These are phyloP conservation scores for Sinelater perroti DNA, from an alignment of 2,888 invertebrate species.

Conservation along the genomic window DNA sequence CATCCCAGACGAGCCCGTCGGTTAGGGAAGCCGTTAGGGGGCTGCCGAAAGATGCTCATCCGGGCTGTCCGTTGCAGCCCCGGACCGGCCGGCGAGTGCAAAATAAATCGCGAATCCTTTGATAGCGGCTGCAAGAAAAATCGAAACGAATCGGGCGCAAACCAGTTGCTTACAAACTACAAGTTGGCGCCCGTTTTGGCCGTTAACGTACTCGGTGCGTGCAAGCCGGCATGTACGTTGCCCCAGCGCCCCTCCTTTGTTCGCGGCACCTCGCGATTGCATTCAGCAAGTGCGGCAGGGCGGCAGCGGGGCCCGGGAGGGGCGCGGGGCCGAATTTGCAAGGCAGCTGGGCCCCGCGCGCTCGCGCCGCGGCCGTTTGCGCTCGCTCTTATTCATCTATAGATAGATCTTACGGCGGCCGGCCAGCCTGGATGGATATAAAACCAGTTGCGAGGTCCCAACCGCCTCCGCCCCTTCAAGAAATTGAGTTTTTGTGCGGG, in stretches of 20 bases:
- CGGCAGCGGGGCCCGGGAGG: constrained; percentile 40
- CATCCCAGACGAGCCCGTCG: no score
- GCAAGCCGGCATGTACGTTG: constrained; percentile 37
- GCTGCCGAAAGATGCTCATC: no score
- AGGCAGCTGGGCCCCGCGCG: constrained; percentile 35
- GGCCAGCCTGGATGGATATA: constrained; percentile 13
- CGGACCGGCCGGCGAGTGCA: no score
- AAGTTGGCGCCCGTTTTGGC: constrained; percentile 37
- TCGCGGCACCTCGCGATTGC: constrained; percentile 54
- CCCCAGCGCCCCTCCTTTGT: constrained; percentile 48
- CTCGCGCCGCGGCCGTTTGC: constrained; percentile 28
- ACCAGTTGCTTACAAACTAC: constrained; percentile 24
- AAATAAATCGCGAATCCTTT: constrained; percentile 26
- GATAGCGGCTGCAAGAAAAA: constrained; percentile 13
- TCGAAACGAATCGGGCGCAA: constrained; percentile 12
- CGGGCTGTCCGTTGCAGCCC: no score
- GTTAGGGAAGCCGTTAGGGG: no score
- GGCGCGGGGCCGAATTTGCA: constrained; percentile 52
- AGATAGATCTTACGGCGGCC: constrained; percentile 25
- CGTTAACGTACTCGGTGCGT: constrained; percentile 39
- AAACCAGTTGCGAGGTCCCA: constrained; percentile 49
- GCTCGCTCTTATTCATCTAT: constrained; percentile 36
- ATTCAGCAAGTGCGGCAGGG: constrained; percentile 55
- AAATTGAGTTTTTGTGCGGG: constrained; percentile 53
- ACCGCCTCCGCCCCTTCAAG: constrained; percentile 60